Evolutionary conservation across 64 coral and sea anemone genomes (phyloP), one percentile per base, ranked within the genome.

Genomic region (Pocillopora damicornis): DNA sequence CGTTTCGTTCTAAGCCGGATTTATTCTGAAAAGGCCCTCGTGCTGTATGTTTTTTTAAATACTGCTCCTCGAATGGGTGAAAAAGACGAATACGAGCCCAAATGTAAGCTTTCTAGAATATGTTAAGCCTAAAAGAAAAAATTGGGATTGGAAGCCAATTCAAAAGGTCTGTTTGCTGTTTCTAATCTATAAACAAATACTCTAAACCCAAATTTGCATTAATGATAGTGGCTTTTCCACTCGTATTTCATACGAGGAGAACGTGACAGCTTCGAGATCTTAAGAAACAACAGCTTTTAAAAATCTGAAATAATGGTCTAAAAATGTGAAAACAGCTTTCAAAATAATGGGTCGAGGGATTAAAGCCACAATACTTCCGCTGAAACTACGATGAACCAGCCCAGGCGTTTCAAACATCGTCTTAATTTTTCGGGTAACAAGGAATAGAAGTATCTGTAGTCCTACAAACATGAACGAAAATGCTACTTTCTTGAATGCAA

Each of bases 141-240:
- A 12, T 57, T 56, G 25, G 22, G 17, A 73, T 15, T 72, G 11
- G 37, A 56, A 58, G 37, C 64, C 25, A 72, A 72, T 85, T 85
- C 81, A 71, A 14, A 69, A 72, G 22, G 16, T 25, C 81, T 85
- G 81, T 85, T 85, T 71, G 81, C 5, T 58, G 42, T 85, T 85
- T 58, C 63, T 85, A 85, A 85, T 85, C 64, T 58, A 73, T 85
- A 85, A 85, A 85, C 81, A 85, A 85, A 85, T 85, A 85, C 81
- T 71, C 81, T 72, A 73, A 85, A 72, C 5, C 64, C 81, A 85
- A 68, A 85, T 85, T 85, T 85, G 81, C 81, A 85, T 72, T 85
- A 85, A 85, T 85, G 61, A 73, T 85, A 26, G 63, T 73, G 18
- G 42, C 57, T 85, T 85, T 73, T 85, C 15, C 15, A 66, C 37